Conservation (phyloP, 2,888 invertebrate genomes). For the Omphaloscelis lunosa region DNA sequence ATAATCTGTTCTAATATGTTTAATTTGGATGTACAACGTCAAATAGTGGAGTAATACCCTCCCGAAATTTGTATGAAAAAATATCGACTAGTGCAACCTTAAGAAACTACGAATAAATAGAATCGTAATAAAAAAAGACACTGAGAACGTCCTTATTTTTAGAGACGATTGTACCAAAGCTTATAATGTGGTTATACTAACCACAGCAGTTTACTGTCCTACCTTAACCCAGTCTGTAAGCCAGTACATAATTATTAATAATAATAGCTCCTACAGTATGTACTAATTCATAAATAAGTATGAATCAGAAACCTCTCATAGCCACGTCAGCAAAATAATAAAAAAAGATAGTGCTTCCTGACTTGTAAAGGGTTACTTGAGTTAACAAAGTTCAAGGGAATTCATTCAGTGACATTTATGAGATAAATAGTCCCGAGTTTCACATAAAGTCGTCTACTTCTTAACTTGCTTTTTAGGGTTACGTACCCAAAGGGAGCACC, state of each 20-base stretch:
- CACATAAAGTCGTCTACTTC: neutral
- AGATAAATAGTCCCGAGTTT: conserved; percentile 24
- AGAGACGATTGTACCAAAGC: neutral
- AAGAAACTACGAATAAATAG: neutral
- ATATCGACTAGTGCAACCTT: no score
- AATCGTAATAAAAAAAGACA: neutral
- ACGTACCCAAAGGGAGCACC: neutral
- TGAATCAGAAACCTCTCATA: conserved; percentile 4
- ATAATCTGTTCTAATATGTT: no score
- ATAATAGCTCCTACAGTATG: neutral
- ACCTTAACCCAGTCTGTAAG: neutral
- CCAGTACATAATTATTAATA: neutral
- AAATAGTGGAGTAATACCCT: no score
- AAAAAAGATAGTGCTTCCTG: conserved; percentile 45
- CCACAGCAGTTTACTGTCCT: neutral
- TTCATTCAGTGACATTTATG: conserved; percentile 41
- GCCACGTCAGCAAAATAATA: neutral
- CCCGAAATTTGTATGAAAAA: no score
- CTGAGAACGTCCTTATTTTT: neutral
- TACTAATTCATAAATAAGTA: conserved; percentile 2
- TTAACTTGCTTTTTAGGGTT: conserved; percentile 1
- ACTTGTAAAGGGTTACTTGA: conserved; percentile 35
- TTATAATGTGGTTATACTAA: neutral
- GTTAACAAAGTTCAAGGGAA: conserved; percentile 55
- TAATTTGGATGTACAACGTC: no score